These are phyloP conservation scores for Calyptomena viridis DNA, from an alignment of 2,113 vertebrate species.

Conservation along the genomic window DNA sequence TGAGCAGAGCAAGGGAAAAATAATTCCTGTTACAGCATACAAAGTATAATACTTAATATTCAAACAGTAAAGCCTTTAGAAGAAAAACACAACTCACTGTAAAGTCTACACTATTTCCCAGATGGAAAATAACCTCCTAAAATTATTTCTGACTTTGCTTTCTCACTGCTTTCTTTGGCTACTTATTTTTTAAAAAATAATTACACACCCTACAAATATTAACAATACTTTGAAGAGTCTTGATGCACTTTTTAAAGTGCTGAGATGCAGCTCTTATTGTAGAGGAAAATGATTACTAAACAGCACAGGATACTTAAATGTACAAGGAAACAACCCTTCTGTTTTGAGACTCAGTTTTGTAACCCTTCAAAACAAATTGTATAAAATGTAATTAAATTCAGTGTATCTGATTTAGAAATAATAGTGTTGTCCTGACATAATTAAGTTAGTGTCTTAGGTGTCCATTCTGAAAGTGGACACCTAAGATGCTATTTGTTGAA, in stretches of 20 bases:
- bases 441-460: not conserved
- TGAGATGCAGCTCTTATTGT: not conserved
- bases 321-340: not conserved
- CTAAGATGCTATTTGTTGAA: not conserved
- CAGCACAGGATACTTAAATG: not conserved
- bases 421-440: not conserved
- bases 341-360: not conserved
- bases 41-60: not conserved
- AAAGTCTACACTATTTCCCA: not conserved
- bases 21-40: not conserved
- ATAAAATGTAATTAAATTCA: not conserved
- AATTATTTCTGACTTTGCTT: not conserved
- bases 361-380: not conserved
- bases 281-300: not conserved
- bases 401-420: not conserved
- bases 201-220: not conserved
- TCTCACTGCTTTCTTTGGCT: not conserved
- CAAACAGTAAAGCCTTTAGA: not conserved
- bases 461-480: not conserved
- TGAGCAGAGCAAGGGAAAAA: not conserved
- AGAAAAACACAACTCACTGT: not conserved
- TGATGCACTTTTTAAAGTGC: not conserved
- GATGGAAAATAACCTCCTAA: not conserved
- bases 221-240: not conserved
- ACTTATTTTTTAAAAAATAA: not conserved